Conservation (phyloP, 2,113 vertebrate genomes). For the Chaenocephalus aceratus region DNA sequence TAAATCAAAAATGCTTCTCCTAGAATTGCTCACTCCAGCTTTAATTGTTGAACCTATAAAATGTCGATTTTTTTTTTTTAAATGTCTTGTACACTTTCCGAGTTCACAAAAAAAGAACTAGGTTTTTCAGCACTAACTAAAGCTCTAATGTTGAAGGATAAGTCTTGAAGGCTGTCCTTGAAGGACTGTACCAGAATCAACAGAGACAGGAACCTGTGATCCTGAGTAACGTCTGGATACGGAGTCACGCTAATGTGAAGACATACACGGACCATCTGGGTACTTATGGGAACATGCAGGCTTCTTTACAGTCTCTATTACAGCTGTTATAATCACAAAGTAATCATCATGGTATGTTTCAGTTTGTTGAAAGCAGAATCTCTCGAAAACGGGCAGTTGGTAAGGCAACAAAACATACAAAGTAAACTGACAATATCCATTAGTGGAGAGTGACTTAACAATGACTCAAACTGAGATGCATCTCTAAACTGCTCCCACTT, state of each 20-base stretch:
- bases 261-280: slow-evolving; percentile 9
- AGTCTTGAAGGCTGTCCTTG: background rate
- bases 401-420: too few species aligned
- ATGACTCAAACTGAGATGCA: background rate
- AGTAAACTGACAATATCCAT: background rate
- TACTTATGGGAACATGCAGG: background rate
- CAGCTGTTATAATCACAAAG: slow-evolving; percentile 5
- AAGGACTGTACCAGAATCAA: background rate
- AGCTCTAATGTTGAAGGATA: background rate
- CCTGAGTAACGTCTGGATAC: slow-evolving; percentile 4
- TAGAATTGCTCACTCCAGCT: too few species aligned
- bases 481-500: slow-evolving; percentile 56
- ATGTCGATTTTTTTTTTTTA: too few species aligned
- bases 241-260: slow-evolving; percentile 8
- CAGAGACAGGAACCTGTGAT: slow-evolving; percentile 3
- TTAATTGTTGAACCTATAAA: too few species aligned
- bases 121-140: background rate
- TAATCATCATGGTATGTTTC: background rate
- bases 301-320: background rate
- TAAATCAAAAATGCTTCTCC: too few species aligned
- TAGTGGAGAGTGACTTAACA: slow-evolving; percentile 15
- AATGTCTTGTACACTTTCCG: too few species aligned
- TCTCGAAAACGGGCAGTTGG: too few species aligned
- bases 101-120: too few species aligned
- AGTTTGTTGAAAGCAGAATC: slow-evolving; percentile 10